phyloP scores from a whole-genome alignment of 2,113 vertebrate genomes.

The Polypterus bichir region DNA sequence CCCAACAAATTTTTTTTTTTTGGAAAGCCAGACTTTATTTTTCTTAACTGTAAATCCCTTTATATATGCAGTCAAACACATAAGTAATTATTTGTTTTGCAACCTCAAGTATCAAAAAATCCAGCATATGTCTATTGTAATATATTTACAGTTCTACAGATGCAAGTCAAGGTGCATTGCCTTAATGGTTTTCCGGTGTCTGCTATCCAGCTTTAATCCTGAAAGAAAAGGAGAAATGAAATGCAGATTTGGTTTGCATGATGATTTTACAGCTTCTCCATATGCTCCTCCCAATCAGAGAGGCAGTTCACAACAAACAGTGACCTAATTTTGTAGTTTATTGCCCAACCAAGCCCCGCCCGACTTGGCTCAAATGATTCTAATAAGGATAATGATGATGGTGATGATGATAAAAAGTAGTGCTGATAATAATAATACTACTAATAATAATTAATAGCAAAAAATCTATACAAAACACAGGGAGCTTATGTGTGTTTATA shows the following conservation, averaged over 20 bases:
- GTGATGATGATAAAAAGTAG: no score
- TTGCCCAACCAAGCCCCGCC: constrained; percentile 41
- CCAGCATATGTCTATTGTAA: no score
- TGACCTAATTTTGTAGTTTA: constrained; percentile 49
- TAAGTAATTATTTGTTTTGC: no score
- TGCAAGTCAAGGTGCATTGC: constrained; percentile 58
- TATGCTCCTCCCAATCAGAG: constrained; percentile 29
- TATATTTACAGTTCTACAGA: constrained; percentile 42
- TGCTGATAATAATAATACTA: no score
- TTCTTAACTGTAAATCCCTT: no score
- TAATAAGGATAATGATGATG: no score
- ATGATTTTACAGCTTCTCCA: constrained; percentile 46
- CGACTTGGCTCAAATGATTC: constrained; percentile 34
- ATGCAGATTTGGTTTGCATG: constrained; percentile 46
- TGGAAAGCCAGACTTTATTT: no score
- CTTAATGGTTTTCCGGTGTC: constrained; percentile 54
- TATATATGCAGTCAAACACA: no score
- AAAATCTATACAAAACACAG: constrained; percentile 35
- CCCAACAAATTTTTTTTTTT: no score
- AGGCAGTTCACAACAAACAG: constrained; percentile 38
- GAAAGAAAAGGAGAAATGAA: constrained; percentile 28
- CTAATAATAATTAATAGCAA: constrained; percentile 28
- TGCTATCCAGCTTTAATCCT: constrained; percentile 20
- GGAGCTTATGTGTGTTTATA: constrained; percentile 63
- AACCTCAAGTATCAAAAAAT: no score